Evolutionary conservation across 1,140 invertebrate genomes (phyloP), one percentile per base, ranked within the genome.

Genomic region (Drosophila sp.): DNA sequence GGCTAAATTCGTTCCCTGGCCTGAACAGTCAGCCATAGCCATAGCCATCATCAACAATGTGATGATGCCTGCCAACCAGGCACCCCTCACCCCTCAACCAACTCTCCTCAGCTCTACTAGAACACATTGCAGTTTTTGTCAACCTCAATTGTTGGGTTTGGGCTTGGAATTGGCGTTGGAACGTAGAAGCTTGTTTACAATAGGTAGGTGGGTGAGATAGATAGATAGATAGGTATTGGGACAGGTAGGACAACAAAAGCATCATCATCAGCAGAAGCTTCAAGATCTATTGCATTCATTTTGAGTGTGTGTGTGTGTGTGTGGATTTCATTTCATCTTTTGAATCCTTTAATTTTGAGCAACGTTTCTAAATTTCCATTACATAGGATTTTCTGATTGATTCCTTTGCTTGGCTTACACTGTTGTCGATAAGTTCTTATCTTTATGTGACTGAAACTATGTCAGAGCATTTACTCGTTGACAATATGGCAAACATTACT

Each of bases 41-140:
- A 44, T 41, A 44, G 38, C 60, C 60, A 62, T 41, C 60, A 62
- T 41, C 60, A 61, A 61, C 60, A 61, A 58, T 58, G 56, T 58
- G 56, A 58, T 58, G 56, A 58, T 58, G 33, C 33, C 32, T 25
- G 17, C 56, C 56, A 35, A 32, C 17, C 10, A 4, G n/a, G n/a
- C 4, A 3, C 3, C 8, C 4, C 17, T 17, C 17, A 17, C 17
- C 17, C 17, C 17, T 17, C 17, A 35, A 35, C 33, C 29, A n/a
- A 30, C 29, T 17, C 29, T 10, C 29, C 54, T 23, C 5, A 10
- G 2, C 4, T 7, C 27, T 17, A 29, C 1, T 4, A n/a, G 3
- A 2, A 1, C 10, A 32, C 11, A 33, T 23, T 57, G 32, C 56
- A 58, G 56, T 58, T 58, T 58, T 58, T 58, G 55, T 33, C 55